Evolutionary conservation across 2,888 invertebrate species (phyloP).

Genomic region (Ecliptopera silaceata): DNA sequence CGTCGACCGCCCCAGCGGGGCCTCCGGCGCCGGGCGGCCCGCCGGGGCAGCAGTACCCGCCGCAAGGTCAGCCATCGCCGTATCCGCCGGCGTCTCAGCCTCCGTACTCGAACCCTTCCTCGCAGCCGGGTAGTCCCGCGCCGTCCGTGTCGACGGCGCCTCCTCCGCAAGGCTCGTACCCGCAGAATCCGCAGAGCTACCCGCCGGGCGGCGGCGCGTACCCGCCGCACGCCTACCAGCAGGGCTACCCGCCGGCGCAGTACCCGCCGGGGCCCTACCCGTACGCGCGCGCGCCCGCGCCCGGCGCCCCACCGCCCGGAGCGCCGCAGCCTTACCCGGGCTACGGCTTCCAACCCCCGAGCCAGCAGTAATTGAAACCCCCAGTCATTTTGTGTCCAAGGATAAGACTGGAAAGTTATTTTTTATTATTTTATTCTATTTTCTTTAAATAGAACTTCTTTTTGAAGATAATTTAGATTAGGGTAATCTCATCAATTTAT

Average conservation of each 20-base stretch:
- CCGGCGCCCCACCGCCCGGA: conserved; percentile 87
- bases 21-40: conserved; percentile 76
- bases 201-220: conserved; percentile 71
- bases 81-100: conserved; percentile 85
- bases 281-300: conserved; percentile 83
- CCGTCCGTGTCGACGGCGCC: conserved; percentile 80
- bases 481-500: conserved; percentile 13
- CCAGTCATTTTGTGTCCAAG: conserved; percentile 11
- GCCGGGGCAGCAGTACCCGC: conserved; percentile 85
- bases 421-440: conserved; percentile 4
- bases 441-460: conserved; percentile 7
- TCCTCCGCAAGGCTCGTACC: conserved; percentile 82
- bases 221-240: conserved; percentile 80
- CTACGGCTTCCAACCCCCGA: conserved; percentile 91
- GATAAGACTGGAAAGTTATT: neutral
- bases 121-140: conserved; percentile 79
- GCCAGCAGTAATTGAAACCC: conserved; percentile 75
- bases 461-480: conserved; percentile 7
- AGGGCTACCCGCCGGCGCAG: conserved; percentile 80
- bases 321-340: conserved; percentile 89
- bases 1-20: conserved; percentile 77
- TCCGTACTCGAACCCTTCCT: conserved; percentile 81
- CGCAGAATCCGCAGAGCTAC: conserved; percentile 79
- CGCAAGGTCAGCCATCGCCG: conserved; percentile 84
- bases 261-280: conserved; percentile 83